A percentile compares a stretch with the other conserved stretches of the same genome.
Conservation (phyloP, 1,140 invertebrate species). For the Papilio aristodemus region DNA sequence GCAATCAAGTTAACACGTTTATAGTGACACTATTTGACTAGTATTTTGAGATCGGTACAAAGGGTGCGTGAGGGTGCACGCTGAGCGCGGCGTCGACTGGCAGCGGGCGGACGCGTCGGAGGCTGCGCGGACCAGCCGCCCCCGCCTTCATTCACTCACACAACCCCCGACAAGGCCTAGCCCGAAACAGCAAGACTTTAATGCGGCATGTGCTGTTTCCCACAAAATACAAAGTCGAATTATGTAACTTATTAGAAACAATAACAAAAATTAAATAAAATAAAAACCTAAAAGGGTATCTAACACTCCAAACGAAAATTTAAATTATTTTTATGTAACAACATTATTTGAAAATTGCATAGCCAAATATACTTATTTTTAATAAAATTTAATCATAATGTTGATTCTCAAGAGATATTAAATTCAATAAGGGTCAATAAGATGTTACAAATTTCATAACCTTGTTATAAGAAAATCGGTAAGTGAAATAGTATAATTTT, state of each 20-base stretch:
- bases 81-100: conserved; percentile 69
- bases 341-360: no score
- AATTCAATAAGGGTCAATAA: background rate
- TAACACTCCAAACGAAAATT: no score
- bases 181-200: conserved; percentile 73
- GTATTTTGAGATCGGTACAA: conserved; percentile 51
- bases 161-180: conserved; percentile 59
- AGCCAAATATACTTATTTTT: no score
- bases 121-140: conserved; percentile 67
- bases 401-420: background rate
- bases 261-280: conserved; percentile 30
- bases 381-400: background rate
- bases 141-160: conserved; percentile 74
- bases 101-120: conserved; percentile 60
- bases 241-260: conserved; percentile 27
- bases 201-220: conserved; percentile 71
- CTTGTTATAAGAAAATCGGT: background rate
- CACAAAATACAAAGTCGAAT: conserved; percentile 49
- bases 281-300: no score
- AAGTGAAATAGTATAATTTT: background rate
- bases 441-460: background rate
- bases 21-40: conserved; percentile 44
- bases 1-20: conserved; percentile 63
- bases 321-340: no score
- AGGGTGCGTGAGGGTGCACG: conserved; percentile 54